These are phyloP conservation scores for Octomys mimax DNA, from an alignment of 2,797 vertebrate genomes.

Conservation along the genomic window DNA sequence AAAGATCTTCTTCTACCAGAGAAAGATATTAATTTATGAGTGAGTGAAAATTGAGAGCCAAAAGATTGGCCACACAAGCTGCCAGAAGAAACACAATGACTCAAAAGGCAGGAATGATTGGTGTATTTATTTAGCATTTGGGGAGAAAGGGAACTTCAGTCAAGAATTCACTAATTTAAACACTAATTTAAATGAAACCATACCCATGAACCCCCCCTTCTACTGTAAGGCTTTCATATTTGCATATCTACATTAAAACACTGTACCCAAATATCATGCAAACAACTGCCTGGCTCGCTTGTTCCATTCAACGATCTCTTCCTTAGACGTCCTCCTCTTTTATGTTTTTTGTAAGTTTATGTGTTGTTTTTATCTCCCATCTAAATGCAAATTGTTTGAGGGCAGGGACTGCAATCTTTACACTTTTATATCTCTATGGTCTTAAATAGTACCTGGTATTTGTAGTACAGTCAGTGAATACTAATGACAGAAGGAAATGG, in stretches of 20 bases:
- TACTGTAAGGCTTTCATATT: not conserved
- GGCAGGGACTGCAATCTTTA: not conserved
- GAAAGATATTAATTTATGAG: constrained; percentile 24
- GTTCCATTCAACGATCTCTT: not conserved
- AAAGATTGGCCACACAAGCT: not conserved
- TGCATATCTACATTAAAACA: not conserved
- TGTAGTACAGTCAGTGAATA: not conserved
- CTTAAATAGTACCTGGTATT: not conserved
- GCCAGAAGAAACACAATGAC: not conserved
- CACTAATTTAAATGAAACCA: not conserved
- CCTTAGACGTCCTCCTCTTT: not conserved
- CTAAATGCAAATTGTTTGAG: not conserved
- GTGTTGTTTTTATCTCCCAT: not conserved
- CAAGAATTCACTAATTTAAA: constrained; percentile 5
- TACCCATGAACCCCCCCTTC: not conserved
- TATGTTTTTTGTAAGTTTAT: not conserved
- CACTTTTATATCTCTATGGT: not conserved
- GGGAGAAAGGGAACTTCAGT: not conserved
- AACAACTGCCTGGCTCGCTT: not conserved
- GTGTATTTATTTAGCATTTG: not conserved
- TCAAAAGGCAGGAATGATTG: not conserved
- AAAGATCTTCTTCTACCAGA: not conserved
- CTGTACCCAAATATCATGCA: not conserved
- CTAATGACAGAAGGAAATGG: not conserved
- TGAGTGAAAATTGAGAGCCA: not conserved